These are phyloP conservation scores for Yponomeuta sedellus DNA, from an alignment of 2,888 invertebrate genomes.

Conservation along the genomic window DNA sequence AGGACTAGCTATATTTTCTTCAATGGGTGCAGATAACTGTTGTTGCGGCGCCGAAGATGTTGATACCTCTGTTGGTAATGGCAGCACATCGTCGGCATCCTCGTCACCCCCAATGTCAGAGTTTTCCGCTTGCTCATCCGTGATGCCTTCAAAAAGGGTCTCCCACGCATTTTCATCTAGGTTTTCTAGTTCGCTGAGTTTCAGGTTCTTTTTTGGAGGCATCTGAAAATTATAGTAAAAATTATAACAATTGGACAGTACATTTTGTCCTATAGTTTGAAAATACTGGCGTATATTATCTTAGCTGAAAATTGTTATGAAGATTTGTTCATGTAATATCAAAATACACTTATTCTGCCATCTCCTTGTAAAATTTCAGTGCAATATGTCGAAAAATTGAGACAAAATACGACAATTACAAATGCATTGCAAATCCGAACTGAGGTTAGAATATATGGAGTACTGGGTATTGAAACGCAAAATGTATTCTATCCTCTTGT, in stretches of 20 bases:
- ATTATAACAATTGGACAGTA: neutral
- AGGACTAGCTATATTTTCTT: conserved; percentile 6
- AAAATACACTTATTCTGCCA: neutral
- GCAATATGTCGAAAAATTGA: neutral
- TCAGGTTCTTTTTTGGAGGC: conserved; percentile 1
- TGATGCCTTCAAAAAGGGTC: conserved; percentile 7
- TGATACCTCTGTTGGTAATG: neutral
- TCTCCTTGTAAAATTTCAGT: conserved; percentile 4
- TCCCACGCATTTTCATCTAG: conserved; percentile 5
- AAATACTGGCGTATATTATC: conserved; percentile 6
- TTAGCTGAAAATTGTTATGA: neutral
- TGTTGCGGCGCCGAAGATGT: conserved; percentile 6
- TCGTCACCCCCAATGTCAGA: conserved; percentile 3
- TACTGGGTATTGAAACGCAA: neutral
- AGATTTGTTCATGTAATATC: neutral
- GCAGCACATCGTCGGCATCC: conserved; percentile 5
- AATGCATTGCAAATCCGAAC: conserved; percentile 4
- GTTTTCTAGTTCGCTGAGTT: neutral
- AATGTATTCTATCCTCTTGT: no score
- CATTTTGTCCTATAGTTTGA: neutral
- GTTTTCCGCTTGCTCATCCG: conserved; percentile 5
- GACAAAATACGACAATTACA: conserved; percentile 2
- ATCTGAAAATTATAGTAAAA: conserved; percentile 3
- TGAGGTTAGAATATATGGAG: neutral
- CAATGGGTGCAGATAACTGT: neutral